These are phyloP conservation scores for Papilio aristodemus DNA, from an alignment of 1,140 invertebrate genomes.

Conservation along the genomic window DNA sequence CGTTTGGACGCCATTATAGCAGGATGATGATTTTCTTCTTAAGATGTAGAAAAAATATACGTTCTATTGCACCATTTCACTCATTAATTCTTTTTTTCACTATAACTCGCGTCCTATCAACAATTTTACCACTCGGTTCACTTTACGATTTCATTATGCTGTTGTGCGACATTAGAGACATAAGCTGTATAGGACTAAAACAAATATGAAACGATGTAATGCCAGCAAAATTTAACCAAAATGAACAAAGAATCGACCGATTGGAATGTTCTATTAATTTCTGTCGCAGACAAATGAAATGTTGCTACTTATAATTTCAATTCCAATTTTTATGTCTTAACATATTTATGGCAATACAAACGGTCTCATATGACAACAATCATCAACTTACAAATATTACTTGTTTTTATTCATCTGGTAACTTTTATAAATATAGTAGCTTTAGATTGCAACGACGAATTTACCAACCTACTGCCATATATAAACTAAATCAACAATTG, in stretches of 20 bases:
- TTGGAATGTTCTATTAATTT: slow-evolving; percentile 21
- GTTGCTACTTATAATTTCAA: neutral
- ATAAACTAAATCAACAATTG: no score
- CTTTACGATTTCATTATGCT: slow-evolving; percentile 30
- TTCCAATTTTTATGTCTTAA: neutral
- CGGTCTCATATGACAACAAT: neutral
- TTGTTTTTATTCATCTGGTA: no score
- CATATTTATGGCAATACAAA: neutral
- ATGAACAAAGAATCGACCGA: slow-evolving; percentile 25
- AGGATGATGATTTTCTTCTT: slow-evolving; percentile 38
- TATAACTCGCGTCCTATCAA: neutral
- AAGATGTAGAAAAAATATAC: slow-evolving; percentile 38
- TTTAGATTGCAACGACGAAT: no score
- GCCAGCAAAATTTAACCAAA: slow-evolving; percentile 49
- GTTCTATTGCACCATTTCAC: slow-evolving; percentile 21
- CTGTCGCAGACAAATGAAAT: slow-evolving; percentile 6
- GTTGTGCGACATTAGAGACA: slow-evolving; percentile 19
- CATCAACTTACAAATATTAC: no score
- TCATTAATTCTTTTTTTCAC: slow-evolving; percentile 6
- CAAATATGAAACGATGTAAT: slow-evolving; percentile 22
- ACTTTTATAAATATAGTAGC: no score
- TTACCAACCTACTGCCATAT: no score
- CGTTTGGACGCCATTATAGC: slow-evolving; percentile 53
- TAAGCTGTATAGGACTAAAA: slow-evolving; percentile 35
- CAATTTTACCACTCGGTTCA: neutral